A percentile compares a stretch with the other conserved stretches of the same genome.
These are phyloP conservation scores for Pituophis catenifer DNA, from an alignment of 2,113 vertebrate genomes.

Conservation along the genomic window DNA sequence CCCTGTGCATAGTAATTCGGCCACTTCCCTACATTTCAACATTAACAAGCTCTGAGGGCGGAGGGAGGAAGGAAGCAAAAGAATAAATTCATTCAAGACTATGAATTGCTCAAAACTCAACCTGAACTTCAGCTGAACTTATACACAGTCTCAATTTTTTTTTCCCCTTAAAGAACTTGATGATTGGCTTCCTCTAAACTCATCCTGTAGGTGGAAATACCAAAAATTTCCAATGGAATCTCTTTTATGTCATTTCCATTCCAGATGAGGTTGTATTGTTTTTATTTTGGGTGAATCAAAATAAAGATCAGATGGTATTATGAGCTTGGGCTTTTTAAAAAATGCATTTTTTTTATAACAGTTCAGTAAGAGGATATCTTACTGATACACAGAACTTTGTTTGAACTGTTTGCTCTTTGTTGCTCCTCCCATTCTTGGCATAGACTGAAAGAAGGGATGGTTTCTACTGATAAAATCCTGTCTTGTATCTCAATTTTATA, in stretches of 20 bases:
- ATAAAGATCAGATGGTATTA: slow-evolving; percentile 3
- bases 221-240: not conserved
- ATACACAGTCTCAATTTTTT: not conserved
- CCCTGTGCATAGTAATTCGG: not conserved
- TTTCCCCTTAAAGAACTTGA: not conserved
- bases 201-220: slow-evolving; percentile 25
- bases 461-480: not conserved
- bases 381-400: not conserved
- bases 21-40: not conserved
- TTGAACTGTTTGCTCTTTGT: not conserved
- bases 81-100: not conserved
- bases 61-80: not conserved
- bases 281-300: slow-evolving; percentile 11
- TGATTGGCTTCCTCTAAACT: slow-evolving; percentile 18
- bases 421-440: not conserved
- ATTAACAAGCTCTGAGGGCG: not conserved
- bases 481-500: not conserved
- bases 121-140: slow-evolving; percentile 23
- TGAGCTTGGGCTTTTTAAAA: slow-evolving; percentile 20
- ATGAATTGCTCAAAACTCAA: slow-evolving; percentile 7
- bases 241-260: not conserved
- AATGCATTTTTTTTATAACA: not conserved
- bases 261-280: not conserved
- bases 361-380: not conserved
- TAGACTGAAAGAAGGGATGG: not conserved